Conservation (phyloP, 2,113 vertebrate genomes). For the Hemiscyllium ocellatum region DNA sequence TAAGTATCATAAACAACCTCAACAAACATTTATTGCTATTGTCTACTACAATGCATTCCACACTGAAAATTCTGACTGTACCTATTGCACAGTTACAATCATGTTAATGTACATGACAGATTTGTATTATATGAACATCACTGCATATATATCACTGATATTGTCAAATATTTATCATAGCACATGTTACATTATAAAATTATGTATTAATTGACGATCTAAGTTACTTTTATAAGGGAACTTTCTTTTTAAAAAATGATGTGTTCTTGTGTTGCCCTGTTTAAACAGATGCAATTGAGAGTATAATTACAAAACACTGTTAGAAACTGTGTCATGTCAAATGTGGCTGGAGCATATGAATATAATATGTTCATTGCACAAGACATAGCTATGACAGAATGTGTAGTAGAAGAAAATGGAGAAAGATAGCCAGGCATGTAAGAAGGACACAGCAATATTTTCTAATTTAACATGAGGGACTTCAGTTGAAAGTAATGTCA, state of each 20-base stretch:
- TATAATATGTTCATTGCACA: slow-evolving; percentile 18
- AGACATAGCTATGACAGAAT: slow-evolving; percentile 10
- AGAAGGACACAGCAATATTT: slow-evolving; percentile 36
- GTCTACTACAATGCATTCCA: no score
- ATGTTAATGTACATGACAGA: neutral
- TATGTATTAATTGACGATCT: neutral
- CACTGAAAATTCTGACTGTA: neutral
- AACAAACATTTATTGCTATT: neutral
- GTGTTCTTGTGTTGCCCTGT: neutral
- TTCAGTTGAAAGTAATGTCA: slow-evolving; percentile 34
- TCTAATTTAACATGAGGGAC: slow-evolving; percentile 30
- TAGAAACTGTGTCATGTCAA: slow-evolving; percentile 12
- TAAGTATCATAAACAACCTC: neutral
- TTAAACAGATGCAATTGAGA: neutral
- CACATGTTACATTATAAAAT: neutral
- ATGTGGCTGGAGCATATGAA: slow-evolving; percentile 21
- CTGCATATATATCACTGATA: neutral
- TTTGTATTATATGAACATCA: neutral
- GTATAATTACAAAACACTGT: slow-evolving; percentile 10
- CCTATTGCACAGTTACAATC: no score
- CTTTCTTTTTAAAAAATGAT: neutral
- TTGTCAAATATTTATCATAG: neutral
- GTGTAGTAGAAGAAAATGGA: slow-evolving; percentile 31
- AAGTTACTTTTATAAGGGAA: neutral
- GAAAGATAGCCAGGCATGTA: slow-evolving; percentile 36